Evolutionary conservation across 2,797 vertebrate species (phyloP).

Genomic region (Orestias chungarensis): DNA sequence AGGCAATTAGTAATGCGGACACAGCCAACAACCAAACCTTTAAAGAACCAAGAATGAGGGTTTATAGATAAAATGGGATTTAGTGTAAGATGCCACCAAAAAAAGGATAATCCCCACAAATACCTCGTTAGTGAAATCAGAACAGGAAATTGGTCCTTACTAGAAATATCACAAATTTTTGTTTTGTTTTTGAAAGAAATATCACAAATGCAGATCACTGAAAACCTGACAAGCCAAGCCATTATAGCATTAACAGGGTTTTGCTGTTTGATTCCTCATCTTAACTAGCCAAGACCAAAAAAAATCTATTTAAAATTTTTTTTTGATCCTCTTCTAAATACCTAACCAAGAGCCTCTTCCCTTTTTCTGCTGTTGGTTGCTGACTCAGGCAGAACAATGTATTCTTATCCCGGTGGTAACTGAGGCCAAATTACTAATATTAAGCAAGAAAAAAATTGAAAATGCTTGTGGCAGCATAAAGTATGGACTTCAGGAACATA

Average conservation of each 20-base stretch:
- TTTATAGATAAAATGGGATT: background rate
- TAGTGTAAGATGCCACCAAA: background rate
- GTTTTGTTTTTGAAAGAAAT: no score
- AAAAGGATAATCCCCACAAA: no score
- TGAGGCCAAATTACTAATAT: conserved; percentile 27
- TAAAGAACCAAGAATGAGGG: background rate
- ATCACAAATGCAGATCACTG: conserved; percentile 62
- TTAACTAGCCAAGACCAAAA: conserved; percentile 22
- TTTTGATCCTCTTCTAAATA: conserved; percentile 52
- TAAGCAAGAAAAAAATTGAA: background rate
- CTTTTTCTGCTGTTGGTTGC: conserved; percentile 44
- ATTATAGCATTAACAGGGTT: conserved; percentile 39
- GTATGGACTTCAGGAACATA: background rate
- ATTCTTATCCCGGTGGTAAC: conserved; percentile 53
- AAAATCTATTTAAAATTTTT: conserved; percentile 46
- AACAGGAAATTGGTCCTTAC: conserved; percentile 59
- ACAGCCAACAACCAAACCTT: background rate
- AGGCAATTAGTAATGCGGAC: no score
- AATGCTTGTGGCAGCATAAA: background rate
- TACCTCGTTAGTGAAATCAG: conserved; percentile 64
- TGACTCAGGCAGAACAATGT: conserved; percentile 54
- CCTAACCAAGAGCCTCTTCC: conserved; percentile 32
- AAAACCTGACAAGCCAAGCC: conserved; percentile 60
- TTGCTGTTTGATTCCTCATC: conserved; percentile 31
- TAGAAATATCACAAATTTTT: conserved; percentile 72